Evolutionary conservation across 2,797 vertebrate genomes (phyloP), one percentile per base, ranked within the genome.

Genomic region (Megalops cyprinoides): DNA sequence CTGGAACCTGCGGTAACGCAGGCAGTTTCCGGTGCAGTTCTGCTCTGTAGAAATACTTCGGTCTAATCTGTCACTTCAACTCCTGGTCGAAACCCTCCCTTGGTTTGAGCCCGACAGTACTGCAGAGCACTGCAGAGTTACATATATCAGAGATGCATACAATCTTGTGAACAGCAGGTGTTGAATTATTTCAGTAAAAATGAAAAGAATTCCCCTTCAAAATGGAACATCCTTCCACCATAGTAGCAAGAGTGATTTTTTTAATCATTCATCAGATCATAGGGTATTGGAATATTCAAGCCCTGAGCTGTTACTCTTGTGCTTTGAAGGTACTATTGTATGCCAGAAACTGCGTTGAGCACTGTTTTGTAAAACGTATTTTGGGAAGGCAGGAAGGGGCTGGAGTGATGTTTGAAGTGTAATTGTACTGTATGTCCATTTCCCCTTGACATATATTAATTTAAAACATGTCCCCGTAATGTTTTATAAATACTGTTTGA

Each of bases 381-480:
- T 56, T 7, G 56, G 58, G 46, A 46, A 53, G 49, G 51, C 31
- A n/a, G 75, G 60, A 31, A 67, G 58, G 46, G 55, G 60, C 58
- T 31, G 67, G 81, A 79, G 18, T 73, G 2, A 55, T 75, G 39
- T 48, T 81, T 73, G 77, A 84, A 46, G 79, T 80, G 81, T 79
- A 85, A 78, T 79, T 80, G 83, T 84, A 86, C 84, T 83, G 83
- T 88, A 87, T 69, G 74, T 85, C 79, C 62, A 56, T 31, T 73
- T 65, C 86, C 81, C 82, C 74, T 76, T 77, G 78, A 83, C 74
- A 74, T 78, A 82, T 88, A 53, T 84, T 80, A 81, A 86, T 87
- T 88, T 87, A 79, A 89, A 91, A 86, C 85, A 89, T 87, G 87
- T 92, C 87, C 91, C 90, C 53, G 89, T 85, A 87, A 34, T 89